Base-by-base conservation (phyloP, 1,140 invertebrate genomes). In the Orius insidiosus region DNA sequence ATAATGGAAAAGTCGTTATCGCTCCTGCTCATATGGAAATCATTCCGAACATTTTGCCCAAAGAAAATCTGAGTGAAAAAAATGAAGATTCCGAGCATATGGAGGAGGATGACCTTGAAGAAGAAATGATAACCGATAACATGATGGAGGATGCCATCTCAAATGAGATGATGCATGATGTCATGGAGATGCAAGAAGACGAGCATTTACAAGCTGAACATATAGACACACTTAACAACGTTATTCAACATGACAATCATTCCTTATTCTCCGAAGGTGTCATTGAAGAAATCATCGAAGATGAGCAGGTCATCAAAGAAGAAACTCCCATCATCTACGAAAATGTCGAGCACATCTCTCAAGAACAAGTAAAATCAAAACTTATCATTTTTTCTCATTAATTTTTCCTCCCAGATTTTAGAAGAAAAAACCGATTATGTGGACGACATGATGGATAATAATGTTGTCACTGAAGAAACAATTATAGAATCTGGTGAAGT, bases 391-490 rank as follows among this genome's bases (percentile, higher is more conserved):
- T 11, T 4, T 4, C 9, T 9, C 14, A 36, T 36, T 33, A n/a
- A 33, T 13, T 40, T 14, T 18, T 18, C 24, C 10, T 41, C 36
- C 18, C 39, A 42, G 30, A 34, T 34, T 15, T 48, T 44, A 19
- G 42, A 44, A 13, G 47, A 51, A 11, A 47, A 8, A 13, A 15
- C 16, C 1, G 43, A 50, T n/a, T 18, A 45, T 37, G 31, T 51
- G 8, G 45, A 47, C 8, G 49, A 51, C 10, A 45, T 51, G 5
- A 46, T 47, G 19, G 31, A 36, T 5, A 46, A 44, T 13, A 37
- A 51, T 42, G 42, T 50, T 19, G 16, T 49, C n/a, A 45, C 14
- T 39, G 45, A 51, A 15, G 49, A 51, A 40, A 51, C 49, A 34
- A 46, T 51, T 11, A 51, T 51, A n/a, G 41, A 43, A 31, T 18